phyloP scores from a whole-genome alignment of 2,113 vertebrate species.

The Himantopus leucocephalus region DNA sequence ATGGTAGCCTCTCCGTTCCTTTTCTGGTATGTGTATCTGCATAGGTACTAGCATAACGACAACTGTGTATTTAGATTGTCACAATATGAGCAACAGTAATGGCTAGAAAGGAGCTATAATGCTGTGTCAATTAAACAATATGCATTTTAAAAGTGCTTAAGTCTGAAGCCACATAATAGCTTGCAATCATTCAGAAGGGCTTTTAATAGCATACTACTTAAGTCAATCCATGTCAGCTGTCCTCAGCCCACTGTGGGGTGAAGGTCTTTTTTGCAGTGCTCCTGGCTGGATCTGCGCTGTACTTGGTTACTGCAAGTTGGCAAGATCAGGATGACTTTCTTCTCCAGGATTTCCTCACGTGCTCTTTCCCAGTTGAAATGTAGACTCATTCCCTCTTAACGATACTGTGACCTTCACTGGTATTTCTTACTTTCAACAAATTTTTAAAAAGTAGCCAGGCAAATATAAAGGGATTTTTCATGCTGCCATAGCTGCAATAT shows the following conservation, averaged over 20 bases:
- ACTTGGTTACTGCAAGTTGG: background rate
- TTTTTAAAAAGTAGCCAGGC: background rate
- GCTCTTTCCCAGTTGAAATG: background rate
- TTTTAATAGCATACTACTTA: slow-evolving; percentile 34
- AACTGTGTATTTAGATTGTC: slow-evolving; percentile 3
- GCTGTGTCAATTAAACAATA: slow-evolving; percentile 52
- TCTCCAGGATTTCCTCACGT: background rate
- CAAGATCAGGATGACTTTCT: background rate
- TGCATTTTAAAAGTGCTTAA: slow-evolving; percentile 46
- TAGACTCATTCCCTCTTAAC: fast-evolving
- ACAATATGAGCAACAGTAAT: background rate
- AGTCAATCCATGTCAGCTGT: slow-evolving; percentile 6
- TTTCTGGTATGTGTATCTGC: background rate
- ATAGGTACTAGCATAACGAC: background rate
- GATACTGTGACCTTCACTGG: background rate
- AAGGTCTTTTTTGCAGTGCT: slow-evolving; percentile 20
- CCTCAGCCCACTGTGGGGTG: background rate
- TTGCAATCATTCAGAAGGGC: background rate
- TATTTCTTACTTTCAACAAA: background rate
- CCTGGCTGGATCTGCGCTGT: background rate
- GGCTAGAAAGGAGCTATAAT: slow-evolving; percentile 20
- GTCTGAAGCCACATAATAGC: slow-evolving; percentile 23
- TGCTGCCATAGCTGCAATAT: background rate
- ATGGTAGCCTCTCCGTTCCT: background rate
- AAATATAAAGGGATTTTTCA: background rate